A percentile compares a stretch with the other conserved stretches of the same genome.
phyloP scores from a whole-genome alignment of 2,888 invertebrate genomes.

The Cybosia mesomella region DNA sequence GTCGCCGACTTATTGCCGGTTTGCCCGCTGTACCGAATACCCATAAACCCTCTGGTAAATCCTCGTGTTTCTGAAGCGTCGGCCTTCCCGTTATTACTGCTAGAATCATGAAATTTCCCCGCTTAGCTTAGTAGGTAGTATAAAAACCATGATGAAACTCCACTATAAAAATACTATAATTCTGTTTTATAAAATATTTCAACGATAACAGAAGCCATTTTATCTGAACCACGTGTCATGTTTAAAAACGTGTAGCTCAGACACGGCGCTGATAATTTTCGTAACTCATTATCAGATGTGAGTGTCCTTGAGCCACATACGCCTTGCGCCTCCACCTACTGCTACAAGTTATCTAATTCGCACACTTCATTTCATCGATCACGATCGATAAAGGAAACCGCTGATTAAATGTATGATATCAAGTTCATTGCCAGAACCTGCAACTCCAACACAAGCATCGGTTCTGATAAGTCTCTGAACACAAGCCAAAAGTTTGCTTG shows the following conservation, averaged over 20 bases:
- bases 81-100: no score
- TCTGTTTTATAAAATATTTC: not conserved
- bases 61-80: no score
- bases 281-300: conserved; percentile 36
- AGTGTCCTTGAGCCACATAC: conserved; percentile 37
- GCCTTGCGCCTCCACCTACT: conserved; percentile 8
- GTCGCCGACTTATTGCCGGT: no score
- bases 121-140: no score
- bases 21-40: no score
- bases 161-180: not conserved
- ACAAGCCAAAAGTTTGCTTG: not conserved
- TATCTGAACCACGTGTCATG: conserved; percentile 7
- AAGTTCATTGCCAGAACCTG: conserved; percentile 43
- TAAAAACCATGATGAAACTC: not conserved
- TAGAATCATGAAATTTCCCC: no score
- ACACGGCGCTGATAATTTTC: conserved; percentile 19
- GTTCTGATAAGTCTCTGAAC: not conserved
- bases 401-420: not conserved
- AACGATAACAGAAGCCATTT: conserved; percentile 2
- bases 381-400: not conserved
- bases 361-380: conserved; percentile 13
- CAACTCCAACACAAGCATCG: not conserved
- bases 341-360: conserved; percentile 32
- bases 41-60: no score
- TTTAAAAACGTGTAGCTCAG: conserved; percentile 6